Base-by-base conservation (phyloP, 1,140 invertebrate species). In the Bombus sylvicola region DNA sequence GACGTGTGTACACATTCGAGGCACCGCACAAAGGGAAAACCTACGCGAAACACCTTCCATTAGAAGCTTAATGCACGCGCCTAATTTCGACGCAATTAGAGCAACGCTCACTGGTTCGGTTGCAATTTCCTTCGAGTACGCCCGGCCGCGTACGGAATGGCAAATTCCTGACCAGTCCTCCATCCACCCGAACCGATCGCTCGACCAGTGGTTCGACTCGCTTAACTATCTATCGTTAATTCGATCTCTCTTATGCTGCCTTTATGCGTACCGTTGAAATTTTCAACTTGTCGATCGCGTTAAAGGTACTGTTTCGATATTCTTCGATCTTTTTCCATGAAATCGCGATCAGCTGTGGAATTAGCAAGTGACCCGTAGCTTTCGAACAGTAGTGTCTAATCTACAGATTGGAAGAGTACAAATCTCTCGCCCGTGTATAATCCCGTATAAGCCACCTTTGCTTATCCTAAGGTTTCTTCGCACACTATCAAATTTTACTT, bases 41-140 rank as follows among this genome's bases (percentile, higher is more conserved):
- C 53, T 81, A 53, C 47, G 43, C 81, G 74, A 87, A 87, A 90
- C 88, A 90, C 64, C 62, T 89, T 90, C 82, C 85, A 88, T 86
- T 86, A 78, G 81, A 76, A 87, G 83, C 88, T 89, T 87, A 90
- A 90, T 81, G 85, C 86, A 82, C 78, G 74, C 89, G 81, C 78
- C 85, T 89, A 89, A 90, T 81, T 90, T 89, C 62, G 88, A 82
- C 59, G 85, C 85, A 90, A 90, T 90, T 90, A 90, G 78, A 69
- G 64, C 75, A 41, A 66, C 39, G 77, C 73, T 79, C 69, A 64
- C 83, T 85, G 83, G 85, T 66, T 53, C 79, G 68, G 68, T 74
- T 74, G 89, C 89, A 90, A 90, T 90, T 90, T 90, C 88, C 88
- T 85, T 87, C 82, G 85, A 90, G 83, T 62, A 89, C 69, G 81